Evolutionary conservation across 2,888 invertebrate genomes (phyloP).

Genomic region (Doris montereyensis): DNA sequence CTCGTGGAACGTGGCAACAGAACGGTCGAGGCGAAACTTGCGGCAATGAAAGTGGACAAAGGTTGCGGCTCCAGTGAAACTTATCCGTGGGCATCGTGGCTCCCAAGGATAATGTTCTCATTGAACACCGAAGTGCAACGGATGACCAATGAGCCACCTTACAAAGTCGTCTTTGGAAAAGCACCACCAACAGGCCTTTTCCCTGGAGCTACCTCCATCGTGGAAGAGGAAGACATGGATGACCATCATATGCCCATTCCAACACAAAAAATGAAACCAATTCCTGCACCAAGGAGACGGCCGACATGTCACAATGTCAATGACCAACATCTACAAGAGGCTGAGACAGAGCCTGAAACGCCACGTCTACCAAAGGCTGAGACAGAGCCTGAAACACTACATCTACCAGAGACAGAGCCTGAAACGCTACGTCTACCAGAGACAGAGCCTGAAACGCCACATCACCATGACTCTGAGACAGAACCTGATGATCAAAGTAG

Average conservation of each 20-base stretch:
- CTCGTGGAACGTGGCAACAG: conserved; percentile 39
- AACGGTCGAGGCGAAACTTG: conserved; percentile 28
- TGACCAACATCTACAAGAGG: background rate
- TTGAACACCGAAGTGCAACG: conserved; percentile 13
- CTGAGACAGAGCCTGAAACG: background rate
- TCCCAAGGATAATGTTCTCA: conserved; percentile 11
- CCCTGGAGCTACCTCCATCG: background rate
- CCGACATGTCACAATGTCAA: background rate
- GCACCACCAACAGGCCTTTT: conserved; percentile 13
- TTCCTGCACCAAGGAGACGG: background rate
- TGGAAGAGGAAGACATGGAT: conserved; percentile 8
- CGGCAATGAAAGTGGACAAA: conserved; percentile 9
- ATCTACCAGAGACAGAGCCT: too few relatives aligned
- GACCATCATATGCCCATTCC: background rate
- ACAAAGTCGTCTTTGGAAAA: conserved; percentile 14
- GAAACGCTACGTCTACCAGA: too few relatives aligned
- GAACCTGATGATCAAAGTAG: too few relatives aligned
- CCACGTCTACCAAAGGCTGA: too few relatives aligned
- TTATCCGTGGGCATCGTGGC: conserved; percentile 14
- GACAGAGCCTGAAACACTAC: too few relatives aligned
- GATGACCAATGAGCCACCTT: background rate
- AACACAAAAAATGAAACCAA: background rate
- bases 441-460: too few relatives aligned
- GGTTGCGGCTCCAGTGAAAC: background rate
- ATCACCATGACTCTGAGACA: too few relatives aligned